phyloP scores from a whole-genome alignment of 2,888 invertebrate genomes.

The Allacma fusca region DNA sequence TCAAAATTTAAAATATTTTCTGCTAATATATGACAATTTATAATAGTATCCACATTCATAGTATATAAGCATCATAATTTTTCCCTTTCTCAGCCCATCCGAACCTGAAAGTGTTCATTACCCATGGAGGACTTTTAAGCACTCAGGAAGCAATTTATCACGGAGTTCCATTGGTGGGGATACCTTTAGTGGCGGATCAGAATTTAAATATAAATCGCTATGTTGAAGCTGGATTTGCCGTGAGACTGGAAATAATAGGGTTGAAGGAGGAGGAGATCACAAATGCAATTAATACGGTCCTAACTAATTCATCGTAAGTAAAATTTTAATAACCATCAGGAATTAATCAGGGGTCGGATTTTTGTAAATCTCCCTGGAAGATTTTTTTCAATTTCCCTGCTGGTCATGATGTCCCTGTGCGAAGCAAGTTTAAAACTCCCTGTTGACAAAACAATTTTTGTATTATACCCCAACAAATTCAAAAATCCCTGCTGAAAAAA shows the following conservation, averaged over 20 bases:
- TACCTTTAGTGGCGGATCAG: conserved; percentile 3
- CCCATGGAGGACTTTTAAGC: conserved; percentile 38
- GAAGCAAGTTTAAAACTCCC: too few relatives aligned
- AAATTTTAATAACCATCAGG: neutral
- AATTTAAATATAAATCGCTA: conserved; percentile 70
- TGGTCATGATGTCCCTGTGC: too few relatives aligned
- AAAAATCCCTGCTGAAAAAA: too few relatives aligned
- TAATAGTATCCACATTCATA: neutral
- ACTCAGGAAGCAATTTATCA: conserved; percentile 36
- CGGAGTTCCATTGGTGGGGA: conserved; percentile 25
- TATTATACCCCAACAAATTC: too few relatives aligned
- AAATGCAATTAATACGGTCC: conserved; percentile 29
- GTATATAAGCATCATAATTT: neutral
- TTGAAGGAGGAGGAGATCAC: conserved; percentile 66
- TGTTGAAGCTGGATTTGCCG: conserved; percentile 69
- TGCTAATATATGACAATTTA: too few relatives aligned
- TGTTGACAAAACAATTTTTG: too few relatives aligned
- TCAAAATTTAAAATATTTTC: too few relatives aligned
- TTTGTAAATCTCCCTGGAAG: neutral
- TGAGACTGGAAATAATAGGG: conserved; percentile 67
- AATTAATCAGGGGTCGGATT: too few relatives aligned
- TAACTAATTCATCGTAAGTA: conserved; percentile 8
- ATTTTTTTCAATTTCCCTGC: too few relatives aligned
- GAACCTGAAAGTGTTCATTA: conserved; percentile 34
- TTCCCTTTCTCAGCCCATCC: conserved; percentile 25